Evolutionary conservation across 2,797 vertebrate species (phyloP).

Genomic region (Lacerta viridis): DNA sequence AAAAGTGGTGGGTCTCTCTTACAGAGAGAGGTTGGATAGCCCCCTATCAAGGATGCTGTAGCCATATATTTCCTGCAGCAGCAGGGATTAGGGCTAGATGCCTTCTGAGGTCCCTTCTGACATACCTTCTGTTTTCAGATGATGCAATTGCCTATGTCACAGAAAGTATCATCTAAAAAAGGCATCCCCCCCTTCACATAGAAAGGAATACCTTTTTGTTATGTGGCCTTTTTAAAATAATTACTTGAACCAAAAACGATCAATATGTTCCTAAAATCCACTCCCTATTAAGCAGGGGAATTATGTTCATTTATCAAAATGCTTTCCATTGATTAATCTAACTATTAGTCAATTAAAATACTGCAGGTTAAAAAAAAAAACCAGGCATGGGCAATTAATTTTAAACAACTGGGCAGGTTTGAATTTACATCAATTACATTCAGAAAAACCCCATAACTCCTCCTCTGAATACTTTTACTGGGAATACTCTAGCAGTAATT

Average conservation of each 20-base stretch:
- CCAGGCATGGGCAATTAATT: slow-evolving; percentile 43
- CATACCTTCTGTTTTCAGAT: background rate
- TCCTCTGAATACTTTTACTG: slow-evolving; percentile 36
- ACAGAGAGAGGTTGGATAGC: background rate
- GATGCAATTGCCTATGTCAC: background rate
- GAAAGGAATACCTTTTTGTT: background rate
- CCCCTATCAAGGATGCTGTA: background rate
- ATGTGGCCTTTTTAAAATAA: background rate
- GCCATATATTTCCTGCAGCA: background rate
- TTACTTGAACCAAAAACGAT: background rate
- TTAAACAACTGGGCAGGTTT: slow-evolving; percentile 32
- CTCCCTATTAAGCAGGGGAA: background rate
- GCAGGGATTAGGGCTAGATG: background rate
- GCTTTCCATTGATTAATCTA: background rate
- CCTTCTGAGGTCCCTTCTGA: background rate
- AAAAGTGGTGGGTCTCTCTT: background rate
- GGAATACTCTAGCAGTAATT: slow-evolving; percentile 29
- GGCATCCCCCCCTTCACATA: background rate
- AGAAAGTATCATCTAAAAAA: background rate
- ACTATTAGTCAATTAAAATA: background rate
- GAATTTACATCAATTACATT: background rate
- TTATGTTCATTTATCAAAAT: background rate
- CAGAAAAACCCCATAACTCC: slow-evolving; percentile 14
- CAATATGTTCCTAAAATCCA: background rate
- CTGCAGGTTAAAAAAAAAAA: background rate